Percentiles rank a stretch among this genome's conserved stretches.
Evolutionary conservation across 2,113 vertebrate genomes (phyloP).

Genomic region (Onychostoma macrolepis): DNA sequence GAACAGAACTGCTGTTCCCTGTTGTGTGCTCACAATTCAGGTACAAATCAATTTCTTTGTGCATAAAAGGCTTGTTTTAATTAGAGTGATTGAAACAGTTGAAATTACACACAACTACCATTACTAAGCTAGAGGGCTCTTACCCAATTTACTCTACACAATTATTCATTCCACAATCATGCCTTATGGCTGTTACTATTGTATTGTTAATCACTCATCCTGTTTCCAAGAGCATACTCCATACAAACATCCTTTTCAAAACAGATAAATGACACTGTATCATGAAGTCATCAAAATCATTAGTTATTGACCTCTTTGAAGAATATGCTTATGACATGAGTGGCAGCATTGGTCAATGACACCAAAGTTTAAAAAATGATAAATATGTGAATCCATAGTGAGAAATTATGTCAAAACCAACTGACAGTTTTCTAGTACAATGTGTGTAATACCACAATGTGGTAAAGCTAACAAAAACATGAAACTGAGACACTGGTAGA

Average conservation of each 20-base stretch:
- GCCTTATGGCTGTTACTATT: neutral
- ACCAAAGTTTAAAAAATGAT: constrained; percentile 7
- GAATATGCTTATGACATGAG: neutral
- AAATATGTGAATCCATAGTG: neutral
- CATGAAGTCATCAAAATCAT: constrained; percentile 28
- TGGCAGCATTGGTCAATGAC: neutral
- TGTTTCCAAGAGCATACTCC: neutral
- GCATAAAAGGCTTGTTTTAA: constrained; percentile 19
- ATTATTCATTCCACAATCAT: constrained; percentile 22
- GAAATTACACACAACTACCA: neutral
- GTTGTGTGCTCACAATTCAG: neutral
- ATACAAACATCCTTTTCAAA: neutral
- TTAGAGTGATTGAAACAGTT: neutral
- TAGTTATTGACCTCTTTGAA: neutral
- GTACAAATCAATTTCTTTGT: constrained; percentile 11
- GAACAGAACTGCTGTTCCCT: neutral
- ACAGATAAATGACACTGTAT: neutral
- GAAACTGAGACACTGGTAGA: neutral
- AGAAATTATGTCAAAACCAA: constrained; percentile 6
- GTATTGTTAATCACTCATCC: neutral
- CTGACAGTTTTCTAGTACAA: neutral
- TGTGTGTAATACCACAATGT: constrained; percentile 4
- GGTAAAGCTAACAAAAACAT: constrained; percentile 6
- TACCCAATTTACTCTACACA: constrained; percentile 22
- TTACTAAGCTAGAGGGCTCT: constrained; percentile 7